Conservation (phyloP, 2,113 vertebrate genomes). For the Psophia crepitans region DNA sequence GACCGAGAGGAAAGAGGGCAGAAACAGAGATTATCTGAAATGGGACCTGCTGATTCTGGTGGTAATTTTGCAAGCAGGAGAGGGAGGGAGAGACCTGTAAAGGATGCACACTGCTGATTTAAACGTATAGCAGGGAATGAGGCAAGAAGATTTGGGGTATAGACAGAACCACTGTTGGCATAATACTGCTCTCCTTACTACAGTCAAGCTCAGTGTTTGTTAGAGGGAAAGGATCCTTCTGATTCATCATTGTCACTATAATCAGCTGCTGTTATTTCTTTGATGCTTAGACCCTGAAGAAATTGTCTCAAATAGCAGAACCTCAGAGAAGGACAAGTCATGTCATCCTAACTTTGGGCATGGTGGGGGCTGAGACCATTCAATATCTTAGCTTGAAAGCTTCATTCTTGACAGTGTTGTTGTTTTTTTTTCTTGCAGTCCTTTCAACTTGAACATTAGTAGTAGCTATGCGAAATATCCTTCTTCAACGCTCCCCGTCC, state of each 20-base stretch:
- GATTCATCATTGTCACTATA: not conserved
- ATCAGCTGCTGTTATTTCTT: not conserved
- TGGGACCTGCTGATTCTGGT: not conserved
- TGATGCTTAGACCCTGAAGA: not conserved
- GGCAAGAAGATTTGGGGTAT: not conserved
- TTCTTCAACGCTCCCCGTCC: too few species aligned
- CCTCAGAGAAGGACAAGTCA: not conserved
- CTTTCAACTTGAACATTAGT: not conserved
- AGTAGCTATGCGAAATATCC: not conserved
- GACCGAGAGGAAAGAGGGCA: slow-evolving; percentile 25
- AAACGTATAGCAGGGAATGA: not conserved
- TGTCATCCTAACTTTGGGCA: rapidly evolving
- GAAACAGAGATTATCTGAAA: slow-evolving; percentile 55
- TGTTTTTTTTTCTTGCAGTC: not conserved
- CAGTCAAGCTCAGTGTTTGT: not conserved
- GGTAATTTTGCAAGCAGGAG: not conserved
- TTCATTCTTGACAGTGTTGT: not conserved
- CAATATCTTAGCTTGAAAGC: not conserved
- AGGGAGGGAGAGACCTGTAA: not conserved
- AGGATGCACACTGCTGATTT: not conserved
- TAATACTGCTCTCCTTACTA: not conserved
- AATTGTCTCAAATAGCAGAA: not conserved
- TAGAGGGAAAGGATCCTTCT: not conserved
- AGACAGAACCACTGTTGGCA: not conserved
- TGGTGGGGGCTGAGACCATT: not conserved